Percentiles rank a stretch among this genome's conserved stretches.
These are phyloP conservation scores for Drosophila micromelanica DNA, from an alignment of 1,140 invertebrate genomes.

Conservation along the genomic window DNA sequence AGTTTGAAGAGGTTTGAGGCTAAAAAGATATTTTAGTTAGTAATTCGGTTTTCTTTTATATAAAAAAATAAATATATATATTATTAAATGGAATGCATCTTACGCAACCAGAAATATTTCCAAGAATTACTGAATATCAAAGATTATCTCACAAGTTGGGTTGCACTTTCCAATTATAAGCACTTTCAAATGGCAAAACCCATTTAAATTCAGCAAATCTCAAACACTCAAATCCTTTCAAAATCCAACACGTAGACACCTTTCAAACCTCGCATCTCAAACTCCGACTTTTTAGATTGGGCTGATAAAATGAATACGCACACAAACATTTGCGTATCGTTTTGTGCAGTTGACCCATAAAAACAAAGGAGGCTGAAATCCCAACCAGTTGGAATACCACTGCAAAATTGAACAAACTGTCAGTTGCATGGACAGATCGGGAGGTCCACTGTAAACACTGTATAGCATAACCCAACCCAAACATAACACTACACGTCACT, in stretches of 20 bases:
- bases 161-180: conserved; percentile 21
- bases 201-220: conserved; percentile 36
- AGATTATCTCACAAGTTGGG: conserved; percentile 5
- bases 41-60: too few species aligned
- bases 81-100: too few species aligned
- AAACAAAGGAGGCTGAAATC: conserved; percentile 15
- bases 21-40: too few species aligned
- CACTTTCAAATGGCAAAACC: conserved; percentile 34
- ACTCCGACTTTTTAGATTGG: neutral
- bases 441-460: conserved; percentile 19
- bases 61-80: too few species aligned
- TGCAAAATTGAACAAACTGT: conserved; percentile 54
- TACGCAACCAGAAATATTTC: neutral
- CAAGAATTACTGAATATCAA: neutral
- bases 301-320: conserved; percentile 5
- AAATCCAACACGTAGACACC: conserved; percentile 32
- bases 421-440: conserved; percentile 40
- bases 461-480: conserved; percentile 14
- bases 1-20: too few species aligned
- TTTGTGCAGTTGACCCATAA: conserved; percentile 53
- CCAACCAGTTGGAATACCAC: conserved; percentile 14
- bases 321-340: conserved; percentile 36
- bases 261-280: conserved; percentile 15
- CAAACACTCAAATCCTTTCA: conserved; percentile 27
- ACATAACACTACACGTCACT: conserved; percentile 42